Conservation (phyloP, 2,888 invertebrate genomes). For the Spialia ferax region DNA sequence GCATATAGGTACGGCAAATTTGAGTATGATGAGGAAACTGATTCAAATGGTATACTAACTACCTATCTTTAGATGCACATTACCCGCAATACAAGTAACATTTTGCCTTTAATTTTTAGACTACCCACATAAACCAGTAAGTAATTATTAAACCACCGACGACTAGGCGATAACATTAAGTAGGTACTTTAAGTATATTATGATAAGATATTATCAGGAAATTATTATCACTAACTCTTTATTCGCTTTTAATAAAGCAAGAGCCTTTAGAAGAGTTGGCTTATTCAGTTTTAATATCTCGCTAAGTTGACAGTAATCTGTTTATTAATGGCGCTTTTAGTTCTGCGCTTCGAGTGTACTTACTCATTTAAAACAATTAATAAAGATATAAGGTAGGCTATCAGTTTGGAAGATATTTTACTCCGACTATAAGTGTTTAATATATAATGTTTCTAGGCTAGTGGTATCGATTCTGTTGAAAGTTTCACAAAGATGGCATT, state of each 20-base stretch:
- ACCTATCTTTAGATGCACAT: too few relatives aligned
- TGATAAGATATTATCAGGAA: background rate
- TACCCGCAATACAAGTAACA: too few relatives aligned
- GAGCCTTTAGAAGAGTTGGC: slow-evolving; percentile 9
- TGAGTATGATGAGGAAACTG: too few relatives aligned
- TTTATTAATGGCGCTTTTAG: slow-evolving; percentile 33
- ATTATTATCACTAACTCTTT: background rate
- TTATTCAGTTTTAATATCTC: slow-evolving; percentile 33
- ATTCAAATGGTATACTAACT: too few relatives aligned
- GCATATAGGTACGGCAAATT: too few relatives aligned
- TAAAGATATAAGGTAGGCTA: slow-evolving; percentile 13
- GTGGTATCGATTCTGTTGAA: too few relatives aligned
- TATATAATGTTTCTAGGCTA: background rate
- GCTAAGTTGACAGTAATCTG: slow-evolving; percentile 27
- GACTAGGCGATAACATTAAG: too few relatives aligned
- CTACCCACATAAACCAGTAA: too few relatives aligned
- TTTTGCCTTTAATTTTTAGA: too few relatives aligned
- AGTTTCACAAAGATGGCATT: too few relatives aligned
- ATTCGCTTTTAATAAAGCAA: background rate
- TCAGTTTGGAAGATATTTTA: slow-evolving; percentile 2
- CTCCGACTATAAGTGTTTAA: background rate
- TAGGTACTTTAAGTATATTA: too few relatives aligned
- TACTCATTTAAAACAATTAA: slow-evolving; percentile 28
- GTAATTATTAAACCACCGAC: too few relatives aligned
- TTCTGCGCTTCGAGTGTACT: slow-evolving; percentile 21